Evolutionary conservation across 1,140 invertebrate genomes (phyloP), one percentile per base, ranked within the genome.

Genomic region (Cyphomyrmex costatus): DNA sequence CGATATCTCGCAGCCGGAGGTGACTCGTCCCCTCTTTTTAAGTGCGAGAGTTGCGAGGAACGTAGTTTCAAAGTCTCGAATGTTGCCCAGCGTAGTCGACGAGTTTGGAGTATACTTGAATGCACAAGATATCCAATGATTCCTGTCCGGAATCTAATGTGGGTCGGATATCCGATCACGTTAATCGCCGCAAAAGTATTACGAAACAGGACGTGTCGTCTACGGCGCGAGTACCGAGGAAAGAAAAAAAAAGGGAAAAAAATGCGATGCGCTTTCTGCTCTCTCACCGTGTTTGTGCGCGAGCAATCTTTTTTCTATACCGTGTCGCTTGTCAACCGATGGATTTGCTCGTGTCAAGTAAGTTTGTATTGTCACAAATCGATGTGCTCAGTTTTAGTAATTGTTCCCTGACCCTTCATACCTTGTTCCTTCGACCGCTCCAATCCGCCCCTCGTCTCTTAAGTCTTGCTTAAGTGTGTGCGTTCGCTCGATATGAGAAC

Each of bases 291-390:
- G 70, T 85, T 87, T 78, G 71, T 71, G 56, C 56, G 85, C 53
- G 71, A 80, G 74, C 86, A 66, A 51, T 70, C 71, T 89, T 49
- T 89, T 86, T 92, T 85, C 80, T 90, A 92, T 73, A 79, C 88
- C 87, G 86, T 92, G 80, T 93, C 90, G 91, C 66, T 92, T 90
- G 88, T 85, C 86, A 91, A 92, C 84, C 88, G 89, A 91, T 93
- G 91, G 92, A 91, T 93, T 91, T 93, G 88, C 88, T 93, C 91
- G 90, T 90, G 88, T 92, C 87, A 91, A 87, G 90, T 93, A 91
- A 92, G 90, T 94, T 94, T 91, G 88, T 93, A 93, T 92, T 91
- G 91, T 91, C 91, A 87, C 88, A 86, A 93, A 92, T 94, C 80
- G 86, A 93, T 93, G 91, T 92, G 91, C 92, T 93, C 92, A 90